Evolutionary conservation across 2,113 vertebrate genomes (phyloP).

Genomic region (Mesembrinibis cayennensis): DNA sequence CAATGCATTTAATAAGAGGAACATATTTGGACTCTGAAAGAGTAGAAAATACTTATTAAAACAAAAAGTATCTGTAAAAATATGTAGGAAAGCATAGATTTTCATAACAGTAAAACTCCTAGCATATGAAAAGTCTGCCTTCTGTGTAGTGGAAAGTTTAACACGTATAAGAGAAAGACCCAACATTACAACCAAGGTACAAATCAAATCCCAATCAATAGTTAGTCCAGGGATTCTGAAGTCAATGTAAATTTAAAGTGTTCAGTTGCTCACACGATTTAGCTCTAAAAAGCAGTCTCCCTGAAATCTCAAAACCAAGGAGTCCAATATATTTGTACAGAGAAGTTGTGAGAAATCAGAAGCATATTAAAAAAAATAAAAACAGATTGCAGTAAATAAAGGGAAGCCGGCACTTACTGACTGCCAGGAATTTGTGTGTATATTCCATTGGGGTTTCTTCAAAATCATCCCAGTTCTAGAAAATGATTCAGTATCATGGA

Average conservation of each 20-base stretch:
- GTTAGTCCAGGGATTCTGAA: neutral
- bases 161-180: neutral
- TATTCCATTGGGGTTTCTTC: neutral
- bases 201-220: neutral
- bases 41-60: neutral
- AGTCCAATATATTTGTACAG: neutral
- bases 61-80: neutral
- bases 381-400: neutral
- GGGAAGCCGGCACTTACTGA: slow-evolving; percentile 3
- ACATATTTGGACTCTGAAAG: neutral
- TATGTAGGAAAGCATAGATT: neutral
- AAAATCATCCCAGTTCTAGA: neutral
- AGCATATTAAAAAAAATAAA: no score
- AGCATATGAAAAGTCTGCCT: neutral
- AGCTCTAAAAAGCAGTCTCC: neutral
- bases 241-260: neutral
- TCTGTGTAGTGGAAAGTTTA: neutral
- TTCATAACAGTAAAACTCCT: neutral
- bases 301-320: neutral
- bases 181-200: neutral
- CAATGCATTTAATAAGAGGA: neutral
- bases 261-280: neutral
- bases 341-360: neutral
- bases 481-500: neutral
- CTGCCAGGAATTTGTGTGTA: neutral